Evolutionary conservation across 2,113 vertebrate genomes (phyloP).

Genomic region (Orthonyx spaldingii): DNA sequence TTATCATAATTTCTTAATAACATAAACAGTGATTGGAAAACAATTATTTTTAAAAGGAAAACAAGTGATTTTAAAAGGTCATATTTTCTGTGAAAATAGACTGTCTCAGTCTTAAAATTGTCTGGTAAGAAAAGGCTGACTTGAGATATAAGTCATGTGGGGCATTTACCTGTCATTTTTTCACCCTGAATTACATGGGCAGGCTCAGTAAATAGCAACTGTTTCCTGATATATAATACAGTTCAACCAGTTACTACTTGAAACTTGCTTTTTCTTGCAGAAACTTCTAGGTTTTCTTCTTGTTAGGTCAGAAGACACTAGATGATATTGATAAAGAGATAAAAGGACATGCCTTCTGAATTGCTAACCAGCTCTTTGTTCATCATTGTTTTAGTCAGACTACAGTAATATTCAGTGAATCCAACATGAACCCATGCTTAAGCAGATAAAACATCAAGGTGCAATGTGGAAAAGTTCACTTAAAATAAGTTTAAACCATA

Average conservation of each 20-base stretch:
- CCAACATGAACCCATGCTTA: background rate
- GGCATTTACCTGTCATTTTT: conserved; percentile 53
- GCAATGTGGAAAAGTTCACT: background rate
- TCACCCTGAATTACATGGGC: conserved; percentile 60
- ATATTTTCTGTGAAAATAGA: conserved; percentile 59
- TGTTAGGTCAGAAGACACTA: background rate
- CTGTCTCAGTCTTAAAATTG: conserved; percentile 58
- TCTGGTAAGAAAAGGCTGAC: conserved; percentile 53
- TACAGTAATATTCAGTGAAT: conserved; percentile 21
- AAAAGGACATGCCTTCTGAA: background rate
- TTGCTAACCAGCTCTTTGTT: background rate
- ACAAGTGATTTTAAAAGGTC: conserved; percentile 62
- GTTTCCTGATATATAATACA: conserved; percentile 43
- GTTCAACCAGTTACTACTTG: conserved; percentile 61
- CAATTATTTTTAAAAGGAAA: conserved; percentile 58
- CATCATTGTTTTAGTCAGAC: background rate
- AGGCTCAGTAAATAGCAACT: conserved; percentile 48
- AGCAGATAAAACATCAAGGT: background rate
- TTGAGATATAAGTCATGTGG: conserved; percentile 21
- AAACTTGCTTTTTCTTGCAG: conserved; percentile 47
- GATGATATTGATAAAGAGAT: background rate
- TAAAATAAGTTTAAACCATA: background rate
- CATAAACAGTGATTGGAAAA: conserved; percentile 67
- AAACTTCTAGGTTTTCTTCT: conserved; percentile 31
- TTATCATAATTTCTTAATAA: conserved; percentile 55